These are phyloP conservation scores for Odontesthes bonariensis DNA, from an alignment of 2,113 vertebrate genomes.

Conservation along the genomic window DNA sequence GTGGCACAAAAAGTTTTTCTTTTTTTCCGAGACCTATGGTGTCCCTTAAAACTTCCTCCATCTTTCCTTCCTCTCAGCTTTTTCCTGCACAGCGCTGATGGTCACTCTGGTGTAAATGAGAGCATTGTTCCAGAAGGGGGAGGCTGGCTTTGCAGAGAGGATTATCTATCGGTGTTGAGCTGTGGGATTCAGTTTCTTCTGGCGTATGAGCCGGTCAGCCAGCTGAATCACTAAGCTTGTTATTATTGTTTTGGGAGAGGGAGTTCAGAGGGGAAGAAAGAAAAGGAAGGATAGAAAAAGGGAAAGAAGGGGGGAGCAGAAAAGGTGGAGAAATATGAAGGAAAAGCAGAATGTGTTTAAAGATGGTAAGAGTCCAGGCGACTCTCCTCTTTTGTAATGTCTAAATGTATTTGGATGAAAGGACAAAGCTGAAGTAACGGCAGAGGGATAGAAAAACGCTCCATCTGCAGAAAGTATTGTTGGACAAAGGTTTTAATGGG, in stretches of 20 bases:
- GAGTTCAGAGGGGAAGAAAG: conserved; percentile 34
- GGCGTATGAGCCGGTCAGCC: conserved; percentile 75
- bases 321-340: background rate
- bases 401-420: conserved; percentile 45
- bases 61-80: conserved; percentile 27
- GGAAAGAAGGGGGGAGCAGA: background rate
- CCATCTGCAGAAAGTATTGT: conserved; percentile 56
- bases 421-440: conserved; percentile 40
- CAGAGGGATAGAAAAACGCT: conserved; percentile 57
- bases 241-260: conserved; percentile 75
- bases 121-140: conserved; percentile 75
- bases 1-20: conserved; percentile 21
- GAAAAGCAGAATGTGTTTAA: conserved; percentile 2
- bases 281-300: conserved; percentile 22
- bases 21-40: conserved; percentile 10
- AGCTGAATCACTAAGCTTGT: conserved; percentile 78
- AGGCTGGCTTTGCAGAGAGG: conserved; percentile 71
- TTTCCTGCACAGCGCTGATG: conserved; percentile 44
- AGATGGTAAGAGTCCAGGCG: background rate
- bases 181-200: conserved; percentile 75
- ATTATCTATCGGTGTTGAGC: conserved; percentile 79
- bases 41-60: conserved; percentile 16
- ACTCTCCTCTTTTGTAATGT: conserved; percentile 18
- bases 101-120: conserved; percentile 75
- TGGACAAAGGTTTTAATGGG: conserved; percentile 52